Percentiles rank a stretch among this genome's conserved stretches.
Evolutionary conservation across 2,113 vertebrate species (phyloP).

Genomic region (Danionella cerebrum): DNA sequence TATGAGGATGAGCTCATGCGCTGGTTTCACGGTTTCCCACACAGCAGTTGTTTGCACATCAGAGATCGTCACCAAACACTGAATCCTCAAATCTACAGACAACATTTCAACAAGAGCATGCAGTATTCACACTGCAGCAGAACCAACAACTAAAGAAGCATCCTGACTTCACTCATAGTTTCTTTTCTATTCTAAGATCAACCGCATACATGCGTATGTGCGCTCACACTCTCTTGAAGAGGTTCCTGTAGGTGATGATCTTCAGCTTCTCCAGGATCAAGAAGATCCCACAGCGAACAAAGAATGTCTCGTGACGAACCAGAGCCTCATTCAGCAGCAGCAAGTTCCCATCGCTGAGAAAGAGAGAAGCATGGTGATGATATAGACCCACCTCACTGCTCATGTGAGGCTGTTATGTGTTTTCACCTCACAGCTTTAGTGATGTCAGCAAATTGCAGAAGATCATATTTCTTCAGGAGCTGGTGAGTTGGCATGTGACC

Average conservation of each 20-base stretch:
- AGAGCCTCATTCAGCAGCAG: conserved; percentile 85
- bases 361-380: background rate
- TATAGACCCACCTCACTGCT: background rate
- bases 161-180: too few relatives aligned
- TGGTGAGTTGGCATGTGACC: conserved; percentile 92
- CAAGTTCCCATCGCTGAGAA: conserved; percentile 84
- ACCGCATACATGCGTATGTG: too few relatives aligned
- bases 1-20: too few relatives aligned
- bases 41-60: too few relatives aligned
- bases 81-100: too few relatives aligned
- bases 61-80: too few relatives aligned
- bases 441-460: conserved; percentile 93
- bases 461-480: conserved; percentile 88
- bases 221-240: conserved; percentile 97
- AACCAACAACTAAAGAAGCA: too few relatives aligned
- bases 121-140: too few relatives aligned
- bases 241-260: conserved; percentile 95
- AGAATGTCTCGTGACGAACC: conserved; percentile 88
- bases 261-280: conserved; percentile 97
- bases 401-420: background rate
- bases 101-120: too few relatives aligned
- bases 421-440: conserved; percentile 86
- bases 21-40: too few relatives aligned
- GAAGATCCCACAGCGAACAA: conserved; percentile 97
- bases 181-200: too few relatives aligned